Percentiles rank a stretch among this genome's conserved stretches.
Conservation (phyloP, 2,113 vertebrate genomes). For the Tenrec ecaudatus region DNA sequence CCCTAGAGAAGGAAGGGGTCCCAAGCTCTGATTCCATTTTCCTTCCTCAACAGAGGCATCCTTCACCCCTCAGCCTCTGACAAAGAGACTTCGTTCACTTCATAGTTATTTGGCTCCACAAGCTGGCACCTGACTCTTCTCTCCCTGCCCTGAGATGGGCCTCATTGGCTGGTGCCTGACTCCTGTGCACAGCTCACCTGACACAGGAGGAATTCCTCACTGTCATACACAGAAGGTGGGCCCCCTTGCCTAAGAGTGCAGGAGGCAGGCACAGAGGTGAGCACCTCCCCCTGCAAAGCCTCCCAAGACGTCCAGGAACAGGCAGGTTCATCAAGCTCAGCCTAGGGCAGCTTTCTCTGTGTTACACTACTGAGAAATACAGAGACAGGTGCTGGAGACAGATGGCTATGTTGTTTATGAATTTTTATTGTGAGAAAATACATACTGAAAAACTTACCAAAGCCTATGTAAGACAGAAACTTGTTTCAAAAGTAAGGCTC, state of each 20-base stretch:
- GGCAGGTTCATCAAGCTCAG: neutral
- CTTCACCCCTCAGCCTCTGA: too few species aligned
- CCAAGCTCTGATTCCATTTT: too few species aligned
- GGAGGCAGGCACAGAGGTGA: neutral
- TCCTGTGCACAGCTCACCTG: too few species aligned
- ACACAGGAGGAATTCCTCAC: neutral
- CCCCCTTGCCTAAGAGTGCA: neutral
- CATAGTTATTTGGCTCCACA: neutral
- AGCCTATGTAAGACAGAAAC: neutral
- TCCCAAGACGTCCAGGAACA: neutral
- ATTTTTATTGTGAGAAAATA: neutral
- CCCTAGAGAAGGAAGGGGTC: too few species aligned
- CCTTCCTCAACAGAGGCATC: too few species aligned
- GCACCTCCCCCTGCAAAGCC: neutral
- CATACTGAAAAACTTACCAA: neutral
- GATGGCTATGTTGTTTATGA: neutral
- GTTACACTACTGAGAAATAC: neutral
- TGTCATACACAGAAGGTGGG: neutral
- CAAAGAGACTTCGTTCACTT: neutral
- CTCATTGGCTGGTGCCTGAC: neutral
- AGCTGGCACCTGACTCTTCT: neutral
- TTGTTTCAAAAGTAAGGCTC: neutral
- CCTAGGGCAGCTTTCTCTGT: neutral
- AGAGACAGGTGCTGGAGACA: fast-evolving
- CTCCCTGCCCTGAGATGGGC: neutral